These are phyloP conservation scores for Galerucella calmariensis DNA, from an alignment of 2,888 invertebrate genomes.

Conservation along the genomic window DNA sequence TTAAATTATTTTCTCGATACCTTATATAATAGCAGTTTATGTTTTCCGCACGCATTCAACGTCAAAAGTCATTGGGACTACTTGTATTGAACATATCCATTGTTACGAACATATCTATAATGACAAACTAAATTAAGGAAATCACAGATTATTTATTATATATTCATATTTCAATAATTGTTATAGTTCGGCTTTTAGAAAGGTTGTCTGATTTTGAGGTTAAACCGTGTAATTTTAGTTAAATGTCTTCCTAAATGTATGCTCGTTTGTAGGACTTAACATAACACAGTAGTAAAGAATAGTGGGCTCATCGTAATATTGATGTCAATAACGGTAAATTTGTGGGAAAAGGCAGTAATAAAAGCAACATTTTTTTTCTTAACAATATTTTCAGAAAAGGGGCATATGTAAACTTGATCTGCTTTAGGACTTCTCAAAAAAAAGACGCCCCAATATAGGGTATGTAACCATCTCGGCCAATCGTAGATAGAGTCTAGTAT, in stretches of 20 bases:
- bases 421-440: no score
- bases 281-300: slow-evolving; percentile 43
- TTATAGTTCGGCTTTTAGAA: slow-evolving; percentile 14
- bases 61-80: no score
- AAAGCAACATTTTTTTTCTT: neutral
- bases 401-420: no score
- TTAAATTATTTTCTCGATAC: neutral
- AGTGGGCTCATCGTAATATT: slow-evolving; percentile 49
- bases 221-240: slow-evolving; percentile 55
- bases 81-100: no score
- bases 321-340: slow-evolving; percentile 53
- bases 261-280: slow-evolving; percentile 56
- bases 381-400: slow-evolving; percentile 5
- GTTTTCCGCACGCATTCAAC: no score
- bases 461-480: no score
- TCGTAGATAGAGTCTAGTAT: no score
- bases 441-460: no score
- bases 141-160: no score
- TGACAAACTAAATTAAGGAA: no score
- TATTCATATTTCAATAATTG: neutral
- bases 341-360: slow-evolving; percentile 43
- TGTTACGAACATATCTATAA: no score
- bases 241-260: slow-evolving; percentile 61
- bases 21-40: neutral
- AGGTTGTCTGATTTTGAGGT: slow-evolving; percentile 9